Conservation (phyloP, 2,113 vertebrate species). For the Corythoichthys haematopterus region DNA sequence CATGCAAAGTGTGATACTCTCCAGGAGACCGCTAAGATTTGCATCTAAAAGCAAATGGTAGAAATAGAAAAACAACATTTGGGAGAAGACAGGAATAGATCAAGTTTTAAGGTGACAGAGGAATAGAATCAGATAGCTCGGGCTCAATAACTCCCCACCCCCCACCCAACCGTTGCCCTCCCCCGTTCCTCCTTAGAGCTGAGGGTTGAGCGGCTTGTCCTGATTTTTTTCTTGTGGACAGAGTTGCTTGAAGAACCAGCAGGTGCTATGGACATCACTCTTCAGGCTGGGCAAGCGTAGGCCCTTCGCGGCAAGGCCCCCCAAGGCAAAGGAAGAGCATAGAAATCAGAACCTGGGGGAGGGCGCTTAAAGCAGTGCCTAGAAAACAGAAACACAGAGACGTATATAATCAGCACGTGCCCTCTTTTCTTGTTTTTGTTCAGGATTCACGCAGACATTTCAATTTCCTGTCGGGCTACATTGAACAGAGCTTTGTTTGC, state of each 20-base stretch:
- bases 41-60: constrained; percentile 70
- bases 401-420: constrained; percentile 9
- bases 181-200: constrained; percentile 69
- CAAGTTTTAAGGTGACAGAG: constrained; percentile 62
- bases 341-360: constrained; percentile 77
- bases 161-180: constrained; percentile 52
- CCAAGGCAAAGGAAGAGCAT: constrained; percentile 80
- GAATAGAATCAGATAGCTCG: constrained; percentile 73
- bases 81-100: constrained; percentile 67
- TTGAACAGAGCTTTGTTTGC: constrained; percentile 3
- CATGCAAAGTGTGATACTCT: constrained; percentile 75
- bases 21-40: constrained; percentile 61
- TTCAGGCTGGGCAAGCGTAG: constrained; percentile 74
- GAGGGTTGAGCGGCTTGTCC: constrained; percentile 76
- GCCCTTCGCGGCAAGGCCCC: constrained; percentile 74
- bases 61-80: constrained; percentile 51
- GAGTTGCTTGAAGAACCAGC: constrained; percentile 80
- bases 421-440: constrained; percentile 10
- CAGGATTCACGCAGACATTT: constrained; percentile 26
- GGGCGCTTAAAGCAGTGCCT: constrained; percentile 74
- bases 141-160: constrained; percentile 61
- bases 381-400: constrained; percentile 44
- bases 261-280: constrained; percentile 80
- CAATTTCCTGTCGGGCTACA: constrained; percentile 34
- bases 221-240: constrained; percentile 72